Evolutionary conservation across 2,113 vertebrate genomes (phyloP).

Genomic region (Oenanthe melanoleuca): DNA sequence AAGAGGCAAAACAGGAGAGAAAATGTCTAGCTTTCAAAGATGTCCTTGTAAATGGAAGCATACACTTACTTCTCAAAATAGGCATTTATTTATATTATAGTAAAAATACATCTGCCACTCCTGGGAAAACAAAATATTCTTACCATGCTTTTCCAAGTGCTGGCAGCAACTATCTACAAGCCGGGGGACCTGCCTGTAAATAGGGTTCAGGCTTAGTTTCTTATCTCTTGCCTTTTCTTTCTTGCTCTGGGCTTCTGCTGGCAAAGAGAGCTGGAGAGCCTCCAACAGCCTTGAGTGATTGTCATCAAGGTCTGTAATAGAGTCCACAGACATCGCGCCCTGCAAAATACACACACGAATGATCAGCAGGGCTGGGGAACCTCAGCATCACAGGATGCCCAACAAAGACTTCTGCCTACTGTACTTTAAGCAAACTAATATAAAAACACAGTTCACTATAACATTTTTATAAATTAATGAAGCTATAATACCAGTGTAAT

Average conservation of each 20-base stretch:
- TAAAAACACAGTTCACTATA: background rate
- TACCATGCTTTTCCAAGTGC: slow-evolving; percentile 95
- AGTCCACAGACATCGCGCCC: slow-evolving; percentile 98
- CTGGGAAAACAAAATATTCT: slow-evolving; percentile 30
- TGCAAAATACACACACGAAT: slow-evolving; percentile 59
- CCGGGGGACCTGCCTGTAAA: slow-evolving; percentile 95
- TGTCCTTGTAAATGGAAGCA: background rate
- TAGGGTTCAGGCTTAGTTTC: slow-evolving; percentile 96
- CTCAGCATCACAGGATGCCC: background rate
- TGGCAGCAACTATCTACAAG: slow-evolving; percentile 96
- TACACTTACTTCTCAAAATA: background rate
- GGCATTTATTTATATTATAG: background rate
- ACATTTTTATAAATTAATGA: background rate
- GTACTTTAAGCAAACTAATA: background rate
- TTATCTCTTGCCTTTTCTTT: slow-evolving; percentile 91
- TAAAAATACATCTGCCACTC: slow-evolving; percentile 3
- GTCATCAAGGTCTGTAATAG: slow-evolving; percentile 97
- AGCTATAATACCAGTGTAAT: background rate
- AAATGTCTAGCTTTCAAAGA: slow-evolving; percentile 3
- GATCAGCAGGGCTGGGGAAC: background rate
- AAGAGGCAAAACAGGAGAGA: background rate
- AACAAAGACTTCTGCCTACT: background rate
- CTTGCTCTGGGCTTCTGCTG: slow-evolving; percentile 86
- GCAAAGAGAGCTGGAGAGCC: slow-evolving; percentile 95
- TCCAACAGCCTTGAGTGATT: slow-evolving; percentile 93